Evolutionary conservation across 2,888 invertebrate species (phyloP).

Genomic region (Rhagonycha lutea): DNA sequence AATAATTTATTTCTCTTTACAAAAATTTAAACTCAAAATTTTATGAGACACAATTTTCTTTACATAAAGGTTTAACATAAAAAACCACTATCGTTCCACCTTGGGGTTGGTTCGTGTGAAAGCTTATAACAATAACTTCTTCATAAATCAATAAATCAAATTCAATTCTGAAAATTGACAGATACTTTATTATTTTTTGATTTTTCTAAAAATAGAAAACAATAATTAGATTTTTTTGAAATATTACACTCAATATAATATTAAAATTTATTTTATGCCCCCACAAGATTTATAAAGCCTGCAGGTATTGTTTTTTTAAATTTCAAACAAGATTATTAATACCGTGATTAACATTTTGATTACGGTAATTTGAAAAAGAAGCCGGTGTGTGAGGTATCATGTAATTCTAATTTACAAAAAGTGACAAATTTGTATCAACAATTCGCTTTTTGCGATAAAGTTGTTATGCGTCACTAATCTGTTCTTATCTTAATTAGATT

Average conservation of each 20-base stretch:
- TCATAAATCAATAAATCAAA: not conserved
- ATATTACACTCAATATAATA: not conserved
- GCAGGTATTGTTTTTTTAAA: too few species aligned
- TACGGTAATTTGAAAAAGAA: not conserved
- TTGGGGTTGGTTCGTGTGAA: not conserved
- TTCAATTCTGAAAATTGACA: not conserved
- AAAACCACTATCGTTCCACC: not conserved
- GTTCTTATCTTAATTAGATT: not conserved
- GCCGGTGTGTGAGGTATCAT: too few species aligned
- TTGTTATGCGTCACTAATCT: not conserved
- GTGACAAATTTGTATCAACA: not conserved
- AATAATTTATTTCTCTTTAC: not conserved
- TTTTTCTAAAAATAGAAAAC: not conserved
- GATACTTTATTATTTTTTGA: not conserved
- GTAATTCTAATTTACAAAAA: not conserved
- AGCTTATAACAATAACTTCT: conserved; percentile 4
- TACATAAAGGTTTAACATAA: not conserved
- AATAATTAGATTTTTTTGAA: not conserved
- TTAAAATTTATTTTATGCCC: not conserved
- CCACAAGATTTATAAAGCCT: too few species aligned
- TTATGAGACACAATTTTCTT: not conserved
- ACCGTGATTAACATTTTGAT: not conserved
- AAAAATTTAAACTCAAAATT: not conserved
- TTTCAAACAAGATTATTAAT: too few species aligned
- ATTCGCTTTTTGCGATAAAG: not conserved